Evolutionary conservation across 2,113 vertebrate genomes (phyloP).

Genomic region (Ornithorhynchus anatinus): DNA sequence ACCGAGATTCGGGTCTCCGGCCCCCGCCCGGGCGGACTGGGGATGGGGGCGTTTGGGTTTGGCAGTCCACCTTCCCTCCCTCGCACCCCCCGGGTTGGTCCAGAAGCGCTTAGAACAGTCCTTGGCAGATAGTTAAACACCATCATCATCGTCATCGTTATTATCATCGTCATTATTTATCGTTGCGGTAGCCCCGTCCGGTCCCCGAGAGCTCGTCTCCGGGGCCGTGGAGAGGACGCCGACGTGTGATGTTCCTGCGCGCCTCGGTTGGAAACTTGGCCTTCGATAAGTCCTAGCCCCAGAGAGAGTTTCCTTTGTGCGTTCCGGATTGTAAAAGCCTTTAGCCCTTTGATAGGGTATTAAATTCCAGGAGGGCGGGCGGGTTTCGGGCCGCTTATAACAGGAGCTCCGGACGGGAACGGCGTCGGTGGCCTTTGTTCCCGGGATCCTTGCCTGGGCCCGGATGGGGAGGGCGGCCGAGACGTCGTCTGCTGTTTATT

Average conservation of each 20-base stretch:
- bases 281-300: background rate
- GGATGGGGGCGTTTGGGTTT: no score
- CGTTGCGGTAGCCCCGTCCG: background rate
- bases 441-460: background rate
- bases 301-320: background rate
- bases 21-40: no score
- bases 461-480: background rate
- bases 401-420: background rate
- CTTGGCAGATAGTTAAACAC: no score
- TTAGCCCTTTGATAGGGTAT: background rate
- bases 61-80: background rate
- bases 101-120: no score
- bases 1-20: no score
- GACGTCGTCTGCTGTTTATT: background rate
- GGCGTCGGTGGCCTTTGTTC: background rate
- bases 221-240: background rate
- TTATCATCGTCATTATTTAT: no score
- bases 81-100: background rate
- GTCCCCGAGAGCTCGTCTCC: background rate
- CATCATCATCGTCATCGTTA: no score
- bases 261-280: slow-evolving; percentile 1
- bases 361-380: background rate
- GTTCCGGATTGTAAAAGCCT: background rate
- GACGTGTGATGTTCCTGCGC: background rate
- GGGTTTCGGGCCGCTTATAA: background rate